These are phyloP conservation scores for Leptoclinus maculatus DNA, from an alignment of 2,797 vertebrate genomes.

Conservation along the genomic window DNA sequence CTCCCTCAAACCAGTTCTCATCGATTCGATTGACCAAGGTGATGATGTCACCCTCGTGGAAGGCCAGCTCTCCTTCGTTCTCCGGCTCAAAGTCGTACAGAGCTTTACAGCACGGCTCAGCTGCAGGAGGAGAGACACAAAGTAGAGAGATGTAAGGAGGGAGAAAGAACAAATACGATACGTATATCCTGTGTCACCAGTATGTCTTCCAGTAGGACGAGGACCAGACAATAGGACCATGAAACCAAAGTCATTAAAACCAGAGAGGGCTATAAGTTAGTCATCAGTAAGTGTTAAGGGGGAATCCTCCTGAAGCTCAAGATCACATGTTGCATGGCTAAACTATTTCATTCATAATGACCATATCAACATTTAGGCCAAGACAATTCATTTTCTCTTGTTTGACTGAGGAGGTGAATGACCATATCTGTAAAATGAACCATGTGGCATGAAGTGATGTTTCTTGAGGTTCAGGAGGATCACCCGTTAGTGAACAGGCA, in stretches of 20 bases:
- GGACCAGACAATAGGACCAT: constrained; percentile 4
- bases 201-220: constrained; percentile 24
- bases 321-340: constrained; percentile 3
- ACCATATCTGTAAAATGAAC: neutral
- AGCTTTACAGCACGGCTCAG: constrained; percentile 93
- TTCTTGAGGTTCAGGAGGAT: constrained; percentile 64
- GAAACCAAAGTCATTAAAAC: neutral
- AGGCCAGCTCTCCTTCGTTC: constrained; percentile 94
- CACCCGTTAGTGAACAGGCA: constrained; percentile 21
- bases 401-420: neutral
- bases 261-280: constrained; percentile 27
- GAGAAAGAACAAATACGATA: constrained; percentile 25
- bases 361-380: neutral
- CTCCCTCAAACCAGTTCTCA: constrained; percentile 98
- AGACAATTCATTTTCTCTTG: neutral
- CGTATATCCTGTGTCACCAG: constrained; percentile 17
- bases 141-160: neutral
- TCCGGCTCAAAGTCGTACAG: constrained; percentile 97
- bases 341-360: neutral
- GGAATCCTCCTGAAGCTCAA: constrained; percentile 63
- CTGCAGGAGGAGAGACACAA: constrained; percentile 62
- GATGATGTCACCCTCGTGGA: constrained; percentile 95
- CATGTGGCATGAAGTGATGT: neutral
- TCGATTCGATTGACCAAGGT: constrained; percentile 94
- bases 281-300: constrained; percentile 5